Conservation (phyloP, 2,888 invertebrate genomes). For the Zaprionus lineosus region DNA sequence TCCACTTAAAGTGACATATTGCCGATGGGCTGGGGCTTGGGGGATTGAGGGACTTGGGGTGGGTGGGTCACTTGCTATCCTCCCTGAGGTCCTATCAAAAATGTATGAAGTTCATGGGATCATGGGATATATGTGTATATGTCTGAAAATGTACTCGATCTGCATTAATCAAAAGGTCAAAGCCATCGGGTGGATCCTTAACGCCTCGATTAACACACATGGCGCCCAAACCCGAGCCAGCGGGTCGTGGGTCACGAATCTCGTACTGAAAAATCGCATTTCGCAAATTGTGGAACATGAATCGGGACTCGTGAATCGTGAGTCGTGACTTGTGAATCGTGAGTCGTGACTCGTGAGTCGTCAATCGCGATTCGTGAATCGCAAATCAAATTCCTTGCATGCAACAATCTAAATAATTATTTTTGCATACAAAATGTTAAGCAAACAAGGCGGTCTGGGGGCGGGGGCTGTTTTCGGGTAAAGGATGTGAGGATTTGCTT, state of each 20-base stretch:
- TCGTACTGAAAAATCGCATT: constrained; percentile 71
- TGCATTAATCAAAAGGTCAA: constrained; percentile 20
- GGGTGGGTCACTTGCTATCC: no score
- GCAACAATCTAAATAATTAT: constrained; percentile 79
- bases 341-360: no score
- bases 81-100: no score
- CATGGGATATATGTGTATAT: not conserved
- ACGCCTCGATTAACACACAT: constrained; percentile 29
- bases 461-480: constrained; percentile 6
- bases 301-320: no score
- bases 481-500: constrained; percentile 55
- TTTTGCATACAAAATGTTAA: constrained; percentile 75
- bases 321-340: no score
- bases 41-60: no score
- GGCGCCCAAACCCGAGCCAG: constrained; percentile 27
- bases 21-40: no score
- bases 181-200: not conserved
- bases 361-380: no score
- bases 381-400: constrained; percentile 53
- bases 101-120: no score
- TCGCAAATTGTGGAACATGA: no score
- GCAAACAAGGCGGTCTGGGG: constrained; percentile 46
- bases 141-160: not conserved
- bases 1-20: no score
- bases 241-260: constrained; percentile 48